phyloP scores from a whole-genome alignment of 2,888 invertebrate genomes.

The Trachelus stipa region DNA sequence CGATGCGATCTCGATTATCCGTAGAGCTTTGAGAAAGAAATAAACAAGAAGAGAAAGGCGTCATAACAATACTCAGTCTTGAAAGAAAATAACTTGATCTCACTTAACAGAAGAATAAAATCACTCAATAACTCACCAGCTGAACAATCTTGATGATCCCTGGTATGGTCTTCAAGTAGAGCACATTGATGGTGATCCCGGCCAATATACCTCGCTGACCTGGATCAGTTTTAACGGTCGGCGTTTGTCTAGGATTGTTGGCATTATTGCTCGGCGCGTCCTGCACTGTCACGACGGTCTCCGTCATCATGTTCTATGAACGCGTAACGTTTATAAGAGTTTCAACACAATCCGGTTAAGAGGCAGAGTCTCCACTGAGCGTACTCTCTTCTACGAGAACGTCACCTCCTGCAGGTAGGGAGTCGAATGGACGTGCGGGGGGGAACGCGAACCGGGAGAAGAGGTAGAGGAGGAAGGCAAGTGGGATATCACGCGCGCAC shows the following conservation, averaged over 20 bases:
- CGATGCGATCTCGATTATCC: not conserved
- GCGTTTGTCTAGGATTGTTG: constrained; percentile 60
- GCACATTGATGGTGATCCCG: constrained; percentile 81
- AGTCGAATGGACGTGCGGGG: not conserved
- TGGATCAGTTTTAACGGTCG: constrained; percentile 67
- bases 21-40: not conserved
- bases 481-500: not conserved
- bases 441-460: not conserved
- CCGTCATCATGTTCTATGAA: constrained; percentile 77
- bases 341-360: not conserved
- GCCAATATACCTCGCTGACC: constrained; percentile 72
- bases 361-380: not conserved
- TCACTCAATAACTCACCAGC: constrained; percentile 74
- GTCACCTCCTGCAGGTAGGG: not conserved
- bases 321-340: constrained; percentile 3
- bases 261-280: constrained; percentile 72
- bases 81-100: not conserved
- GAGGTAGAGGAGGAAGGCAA: not conserved
- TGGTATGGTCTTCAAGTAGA: constrained; percentile 84
- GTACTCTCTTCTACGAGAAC: not conserved
- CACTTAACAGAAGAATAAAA: constrained; percentile 4
- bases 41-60: constrained; percentile 16
- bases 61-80: constrained; percentile 13
- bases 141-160: constrained; percentile 85
- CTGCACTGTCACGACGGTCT: constrained; percentile 85